phyloP scores from a whole-genome alignment of 2,797 vertebrate species.

The Monodelphis domestica region DNA sequence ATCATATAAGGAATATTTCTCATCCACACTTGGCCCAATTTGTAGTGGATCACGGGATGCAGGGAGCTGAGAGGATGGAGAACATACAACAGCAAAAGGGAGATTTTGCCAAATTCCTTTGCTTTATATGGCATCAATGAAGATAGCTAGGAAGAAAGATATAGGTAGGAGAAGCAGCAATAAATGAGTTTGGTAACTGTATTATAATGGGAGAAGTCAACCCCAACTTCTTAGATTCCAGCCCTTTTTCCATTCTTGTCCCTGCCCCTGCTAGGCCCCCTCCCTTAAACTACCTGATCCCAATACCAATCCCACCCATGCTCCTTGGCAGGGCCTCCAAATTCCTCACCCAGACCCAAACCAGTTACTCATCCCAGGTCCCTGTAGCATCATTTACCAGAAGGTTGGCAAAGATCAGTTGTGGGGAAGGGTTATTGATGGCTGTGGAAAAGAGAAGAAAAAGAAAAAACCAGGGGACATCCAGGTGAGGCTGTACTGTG shows the following conservation, averaged over 20 bases:
- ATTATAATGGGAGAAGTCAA: neutral
- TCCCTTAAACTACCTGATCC: neutral
- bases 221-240: neutral
- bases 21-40: conserved; percentile 36
- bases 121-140: conserved; percentile 15
- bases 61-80: conserved; percentile 43
- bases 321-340: neutral
- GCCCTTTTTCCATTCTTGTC: neutral
- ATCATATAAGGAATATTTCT: conserved; percentile 39
- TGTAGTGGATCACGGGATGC: neutral
- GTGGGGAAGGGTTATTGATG: neutral
- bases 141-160: conserved; percentile 18
- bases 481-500: neutral
- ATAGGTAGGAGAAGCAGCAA: neutral
- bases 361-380: neutral
- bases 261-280: neutral
- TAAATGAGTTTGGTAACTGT: neutral
- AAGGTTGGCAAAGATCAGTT: neutral
- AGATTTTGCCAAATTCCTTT: conserved; percentile 7
- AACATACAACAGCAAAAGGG: conserved; percentile 4
- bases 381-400: neutral
- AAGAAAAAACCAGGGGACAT: neutral
- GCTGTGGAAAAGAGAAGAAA: neutral
- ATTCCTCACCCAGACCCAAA: neutral
- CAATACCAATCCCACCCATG: neutral